These are phyloP conservation scores for Poecilia gillii DNA, from an alignment of 2,797 vertebrate genomes.

Conservation along the genomic window DNA sequence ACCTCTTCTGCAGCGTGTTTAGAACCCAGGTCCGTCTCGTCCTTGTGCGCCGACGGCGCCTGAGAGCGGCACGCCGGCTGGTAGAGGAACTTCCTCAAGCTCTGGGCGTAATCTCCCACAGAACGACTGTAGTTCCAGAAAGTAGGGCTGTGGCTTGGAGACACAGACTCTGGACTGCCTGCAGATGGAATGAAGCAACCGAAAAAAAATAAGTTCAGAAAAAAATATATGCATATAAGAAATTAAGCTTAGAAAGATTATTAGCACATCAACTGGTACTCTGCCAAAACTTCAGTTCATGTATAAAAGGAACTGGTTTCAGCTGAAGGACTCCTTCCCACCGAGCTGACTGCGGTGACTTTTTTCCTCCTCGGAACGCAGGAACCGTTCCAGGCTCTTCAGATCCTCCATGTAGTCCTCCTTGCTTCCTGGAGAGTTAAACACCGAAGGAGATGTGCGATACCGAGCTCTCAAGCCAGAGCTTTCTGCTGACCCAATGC, in stretches of 20 bases:
- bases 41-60: constrained; percentile 94
- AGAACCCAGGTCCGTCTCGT: constrained; percentile 92
- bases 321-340: constrained; percentile 50
- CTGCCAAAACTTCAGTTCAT: neutral
- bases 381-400: constrained; percentile 88
- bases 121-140: constrained; percentile 97
- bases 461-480: constrained; percentile 87
- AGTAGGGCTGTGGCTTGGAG: constrained; percentile 89
- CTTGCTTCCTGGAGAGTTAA: constrained; percentile 88
- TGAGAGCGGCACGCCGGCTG: constrained; percentile 93
- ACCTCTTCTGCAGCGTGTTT: constrained; percentile 98
- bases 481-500: constrained; percentile 84
- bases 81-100: constrained; percentile 94
- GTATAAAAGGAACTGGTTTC: neutral
- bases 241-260: neutral
- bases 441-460: constrained; percentile 87
- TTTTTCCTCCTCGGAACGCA: constrained; percentile 91
- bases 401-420: constrained; percentile 93
- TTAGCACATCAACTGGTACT: neutral
- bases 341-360: constrained; percentile 91
- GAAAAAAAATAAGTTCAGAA: neutral
- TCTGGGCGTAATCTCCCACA: constrained; percentile 90
- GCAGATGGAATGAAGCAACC: constrained; percentile 11
- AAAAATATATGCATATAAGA: neutral
- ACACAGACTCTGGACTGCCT: constrained; percentile 93